phyloP scores from a whole-genome alignment of 1,140 invertebrate genomes.

The Sycobia sp. region DNA sequence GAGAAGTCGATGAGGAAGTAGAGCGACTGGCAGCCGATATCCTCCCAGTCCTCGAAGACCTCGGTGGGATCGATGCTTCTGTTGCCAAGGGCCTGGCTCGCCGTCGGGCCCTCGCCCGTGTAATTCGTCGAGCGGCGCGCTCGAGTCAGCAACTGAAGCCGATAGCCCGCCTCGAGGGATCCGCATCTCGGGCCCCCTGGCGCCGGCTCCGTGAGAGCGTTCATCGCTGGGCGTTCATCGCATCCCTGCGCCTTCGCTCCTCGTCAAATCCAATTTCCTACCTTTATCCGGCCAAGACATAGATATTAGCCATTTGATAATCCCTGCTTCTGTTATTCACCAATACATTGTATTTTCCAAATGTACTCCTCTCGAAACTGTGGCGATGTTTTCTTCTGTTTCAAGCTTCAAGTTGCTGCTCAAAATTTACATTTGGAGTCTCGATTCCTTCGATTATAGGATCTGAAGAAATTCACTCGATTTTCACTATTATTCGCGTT shows the following conservation, averaged over 20 bases:
- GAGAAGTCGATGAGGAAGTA: conserved; percentile 60
- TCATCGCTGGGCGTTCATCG: neutral
- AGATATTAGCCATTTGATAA: no score
- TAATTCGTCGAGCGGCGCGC: neutral
- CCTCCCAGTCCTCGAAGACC: conserved; percentile 35
- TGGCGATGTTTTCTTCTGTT: no score
- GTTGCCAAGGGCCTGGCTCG: neutral
- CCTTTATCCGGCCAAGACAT: no score
- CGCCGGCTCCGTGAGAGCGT: neutral
- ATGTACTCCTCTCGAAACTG: no score
- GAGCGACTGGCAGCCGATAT: conserved; percentile 45
- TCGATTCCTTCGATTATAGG: no score
- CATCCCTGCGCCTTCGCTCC: neutral
- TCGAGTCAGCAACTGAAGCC: neutral
- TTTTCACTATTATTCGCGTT: no score
- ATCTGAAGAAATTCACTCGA: no score
- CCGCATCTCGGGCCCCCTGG: conserved; percentile 8
- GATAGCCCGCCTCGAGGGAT: neutral
- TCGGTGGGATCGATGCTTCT: conserved; percentile 4
- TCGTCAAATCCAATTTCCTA: no score
- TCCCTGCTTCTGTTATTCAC: no score
- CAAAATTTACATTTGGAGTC: no score
- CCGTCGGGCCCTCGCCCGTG: neutral
- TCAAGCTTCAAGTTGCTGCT: no score
- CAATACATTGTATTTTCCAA: no score